A percentile compares a stretch with the other conserved stretches of the same genome.
These are phyloP conservation scores for Gymnoscopelus microlampas DNA, from an alignment of 2,797 vertebrate species.

Conservation along the genomic window DNA sequence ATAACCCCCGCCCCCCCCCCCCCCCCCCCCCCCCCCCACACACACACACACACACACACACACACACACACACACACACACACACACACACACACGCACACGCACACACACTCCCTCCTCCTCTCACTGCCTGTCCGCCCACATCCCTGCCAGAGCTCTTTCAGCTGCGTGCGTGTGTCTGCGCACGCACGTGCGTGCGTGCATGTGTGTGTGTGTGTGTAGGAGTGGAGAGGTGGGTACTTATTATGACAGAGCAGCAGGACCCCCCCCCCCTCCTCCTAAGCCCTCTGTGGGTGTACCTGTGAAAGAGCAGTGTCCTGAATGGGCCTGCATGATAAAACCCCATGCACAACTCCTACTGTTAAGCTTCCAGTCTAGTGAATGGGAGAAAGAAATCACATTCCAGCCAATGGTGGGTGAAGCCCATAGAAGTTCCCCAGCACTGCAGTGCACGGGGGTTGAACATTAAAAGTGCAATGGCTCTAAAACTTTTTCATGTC, in stretches of 20 bases:
- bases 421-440: too few species aligned
- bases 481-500: too few species aligned
- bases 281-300: conserved; percentile 51
- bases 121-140: too few species aligned
- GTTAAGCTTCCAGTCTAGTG: too few species aligned
- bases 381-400: too few species aligned
- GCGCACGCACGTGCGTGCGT: not conserved
- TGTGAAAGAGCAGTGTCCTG: conserved; percentile 33
- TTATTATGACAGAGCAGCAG: conserved; percentile 57
- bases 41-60: too few species aligned
- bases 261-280: conserved; percentile 33
- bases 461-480: too few species aligned
- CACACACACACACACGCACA: conserved; percentile 23
- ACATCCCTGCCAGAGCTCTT: too few species aligned
- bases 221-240: conserved; percentile 14
- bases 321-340: conserved; percentile 12
- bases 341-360: not conserved
- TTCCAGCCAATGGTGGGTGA: not conserved
- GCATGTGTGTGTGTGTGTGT: not conserved
- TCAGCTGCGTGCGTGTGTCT: not conserved
- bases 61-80: conserved; percentile 15
- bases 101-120: not conserved
- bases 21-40: too few species aligned
- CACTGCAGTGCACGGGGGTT: too few species aligned
- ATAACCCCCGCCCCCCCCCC: too few species aligned